Conservation (phyloP, 1,140 invertebrate genomes). For the Pentalonia nigronervosa region DNA sequence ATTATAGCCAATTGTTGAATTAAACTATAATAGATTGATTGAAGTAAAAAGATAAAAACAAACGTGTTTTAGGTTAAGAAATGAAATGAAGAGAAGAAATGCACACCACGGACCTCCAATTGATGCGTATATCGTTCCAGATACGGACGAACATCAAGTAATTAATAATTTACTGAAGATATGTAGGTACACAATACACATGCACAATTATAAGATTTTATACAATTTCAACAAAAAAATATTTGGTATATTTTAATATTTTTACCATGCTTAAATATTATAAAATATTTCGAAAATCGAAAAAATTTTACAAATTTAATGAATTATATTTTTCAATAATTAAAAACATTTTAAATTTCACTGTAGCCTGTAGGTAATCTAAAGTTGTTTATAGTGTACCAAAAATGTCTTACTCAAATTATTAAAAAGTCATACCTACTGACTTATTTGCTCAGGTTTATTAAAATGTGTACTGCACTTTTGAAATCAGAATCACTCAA, state of each 20-base stretch:
- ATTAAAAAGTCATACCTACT: not conserved
- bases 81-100: slow-evolving; percentile 72
- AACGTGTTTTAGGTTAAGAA: slow-evolving; percentile 65
- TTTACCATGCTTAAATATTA: no score
- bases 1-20: not conserved
- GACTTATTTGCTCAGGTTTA: not conserved
- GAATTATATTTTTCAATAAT: not conserved
- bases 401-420: not conserved
- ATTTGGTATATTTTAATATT: no score
- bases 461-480: not conserved
- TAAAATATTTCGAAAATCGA: not conserved
- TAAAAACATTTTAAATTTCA: not conserved
- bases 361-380: not conserved
- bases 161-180: slow-evolving; percentile 58
- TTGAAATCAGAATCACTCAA: not conserved
- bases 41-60: not conserved
- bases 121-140: slow-evolving; percentile 79
- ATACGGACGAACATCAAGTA: slow-evolving; percentile 82
- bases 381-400: not conserved
- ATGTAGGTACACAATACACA: not conserved
- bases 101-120: slow-evolving; percentile 71
- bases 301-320: not conserved
- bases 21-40: not conserved
- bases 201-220: not conserved
- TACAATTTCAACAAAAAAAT: no score